phyloP scores from a whole-genome alignment of 2,113 vertebrate genomes.

The Vulpes vulpes region DNA sequence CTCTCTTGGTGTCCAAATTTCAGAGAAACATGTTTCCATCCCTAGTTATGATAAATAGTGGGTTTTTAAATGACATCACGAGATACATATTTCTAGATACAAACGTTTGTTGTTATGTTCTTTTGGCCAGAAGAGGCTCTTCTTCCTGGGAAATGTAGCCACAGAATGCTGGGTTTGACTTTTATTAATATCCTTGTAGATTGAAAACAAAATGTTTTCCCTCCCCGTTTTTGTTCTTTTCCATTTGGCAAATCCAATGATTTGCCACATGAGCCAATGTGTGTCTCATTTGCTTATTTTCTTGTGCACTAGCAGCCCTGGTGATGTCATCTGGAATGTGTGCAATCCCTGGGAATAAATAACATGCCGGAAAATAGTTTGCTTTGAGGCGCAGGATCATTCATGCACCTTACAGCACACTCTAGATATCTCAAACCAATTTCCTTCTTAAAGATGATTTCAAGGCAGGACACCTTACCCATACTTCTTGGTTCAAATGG shows the following conservation, averaged over 20 bases:
- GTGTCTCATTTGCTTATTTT: conserved; percentile 78
- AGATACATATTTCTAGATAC: conserved; percentile 78
- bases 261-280: conserved; percentile 77
- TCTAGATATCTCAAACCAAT: not conserved
- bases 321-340: conserved; percentile 73
- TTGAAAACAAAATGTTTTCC: conserved; percentile 84
- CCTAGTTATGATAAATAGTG: conserved; percentile 52
- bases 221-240: conserved; percentile 81
- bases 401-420: not conserved
- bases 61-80: conserved; percentile 76
- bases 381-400: not conserved
- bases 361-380: conserved; percentile 40
- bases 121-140: conserved; percentile 73
- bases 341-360: conserved; percentile 60
- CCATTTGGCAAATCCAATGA: conserved; percentile 65
- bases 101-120: conserved; percentile 74
- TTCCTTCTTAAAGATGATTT: conserved; percentile 3
- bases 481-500: not conserved
- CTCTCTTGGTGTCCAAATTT: conserved; percentile 37
- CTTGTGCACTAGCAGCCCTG: conserved; percentile 20
- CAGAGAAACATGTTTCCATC: conserved; percentile 66
- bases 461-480: not conserved
- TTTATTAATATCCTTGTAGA: conserved; percentile 82
- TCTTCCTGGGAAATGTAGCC: conserved; percentile 79
- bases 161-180: conserved; percentile 77